Percentiles rank a stretch among this genome's conserved stretches.
Evolutionary conservation across 2,113 vertebrate species (phyloP).

Genomic region (Poecile atricapillus): DNA sequence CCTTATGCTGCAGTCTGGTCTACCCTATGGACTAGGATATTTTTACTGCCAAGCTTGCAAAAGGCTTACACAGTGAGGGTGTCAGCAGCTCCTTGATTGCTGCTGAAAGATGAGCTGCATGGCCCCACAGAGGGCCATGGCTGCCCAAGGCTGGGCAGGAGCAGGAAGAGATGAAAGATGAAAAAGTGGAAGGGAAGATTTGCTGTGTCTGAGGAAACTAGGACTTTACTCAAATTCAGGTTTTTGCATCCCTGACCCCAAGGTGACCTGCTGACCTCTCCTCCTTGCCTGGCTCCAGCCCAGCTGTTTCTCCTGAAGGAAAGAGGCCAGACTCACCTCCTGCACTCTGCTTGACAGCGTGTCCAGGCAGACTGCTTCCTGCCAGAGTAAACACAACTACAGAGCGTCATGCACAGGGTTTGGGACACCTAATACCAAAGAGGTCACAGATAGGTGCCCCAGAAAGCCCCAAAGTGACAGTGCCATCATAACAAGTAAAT

Average conservation of each 20-base stretch:
- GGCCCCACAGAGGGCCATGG: neutral
- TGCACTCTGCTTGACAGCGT: neutral
- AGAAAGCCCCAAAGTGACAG: neutral
- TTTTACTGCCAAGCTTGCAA: neutral
- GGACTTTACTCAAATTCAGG: neutral
- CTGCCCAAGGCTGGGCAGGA: neutral
- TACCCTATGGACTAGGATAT: neutral
- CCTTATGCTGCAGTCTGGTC: neutral
- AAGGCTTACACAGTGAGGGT: neutral
- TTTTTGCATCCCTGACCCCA: constrained; percentile 28
- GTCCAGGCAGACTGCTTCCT: constrained; percentile 26
- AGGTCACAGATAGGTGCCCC: neutral
- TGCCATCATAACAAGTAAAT: neutral
- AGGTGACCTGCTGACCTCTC: constrained; percentile 34
- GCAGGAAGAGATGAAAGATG: neutral
- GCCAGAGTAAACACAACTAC: neutral
- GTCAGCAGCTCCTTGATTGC: neutral
- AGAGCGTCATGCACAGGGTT: neutral
- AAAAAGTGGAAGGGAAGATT: neutral
- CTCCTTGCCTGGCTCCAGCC: neutral
- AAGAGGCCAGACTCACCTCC: constrained; percentile 11
- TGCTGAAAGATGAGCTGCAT: constrained; percentile 18
- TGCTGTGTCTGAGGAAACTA: constrained; percentile 3
- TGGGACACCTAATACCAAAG: neutral
- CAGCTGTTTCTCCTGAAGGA: constrained; percentile 37